phyloP scores from a whole-genome alignment of 2,888 invertebrate genomes.

The Furcula furcula region DNA sequence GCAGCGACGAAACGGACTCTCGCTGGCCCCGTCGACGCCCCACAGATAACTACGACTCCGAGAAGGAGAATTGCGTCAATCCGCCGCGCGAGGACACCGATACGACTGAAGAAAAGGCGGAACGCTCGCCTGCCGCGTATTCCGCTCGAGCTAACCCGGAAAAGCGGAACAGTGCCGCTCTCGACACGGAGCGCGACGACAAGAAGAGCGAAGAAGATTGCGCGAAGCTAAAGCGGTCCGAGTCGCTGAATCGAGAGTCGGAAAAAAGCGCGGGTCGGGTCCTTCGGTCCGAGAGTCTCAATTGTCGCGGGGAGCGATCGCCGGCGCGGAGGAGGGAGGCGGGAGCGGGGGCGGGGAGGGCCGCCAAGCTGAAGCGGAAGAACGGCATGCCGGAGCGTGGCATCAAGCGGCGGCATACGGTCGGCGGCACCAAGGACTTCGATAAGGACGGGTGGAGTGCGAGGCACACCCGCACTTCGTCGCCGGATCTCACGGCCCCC shows the following conservation, averaged over 20 bases:
- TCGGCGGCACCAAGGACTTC: conserved; percentile 95
- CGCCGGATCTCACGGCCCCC: conserved; percentile 80
- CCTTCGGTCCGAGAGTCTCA: conserved; percentile 19
- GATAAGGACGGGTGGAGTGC: conserved; percentile 83
- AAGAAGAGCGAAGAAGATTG: conserved; percentile 39
- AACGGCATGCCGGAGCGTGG: conserved; percentile 89
- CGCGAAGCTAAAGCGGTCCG: conserved; percentile 78
- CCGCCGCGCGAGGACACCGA: conserved; percentile 14
- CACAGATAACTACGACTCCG: conserved; percentile 60
- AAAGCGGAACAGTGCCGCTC: conserved; percentile 49
- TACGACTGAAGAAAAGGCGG: conserved; percentile 80
- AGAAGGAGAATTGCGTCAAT: conserved; percentile 62
- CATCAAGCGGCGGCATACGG: conserved; percentile 88
- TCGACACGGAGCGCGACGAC: conserved; percentile 31
- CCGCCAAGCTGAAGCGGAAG: conserved; percentile 85
- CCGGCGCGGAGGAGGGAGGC: conserved; percentile 39
- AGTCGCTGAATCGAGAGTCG: conserved; percentile 83
- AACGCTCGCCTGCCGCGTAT: conserved; percentile 32
- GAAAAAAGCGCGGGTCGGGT: conserved; percentile 42
- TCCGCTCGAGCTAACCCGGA: conserved; percentile 29
- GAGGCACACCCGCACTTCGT: conserved; percentile 81
- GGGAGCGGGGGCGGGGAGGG: conserved; percentile 49
- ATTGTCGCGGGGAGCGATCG: conserved; percentile 23
- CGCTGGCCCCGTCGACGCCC: conserved; percentile 36
- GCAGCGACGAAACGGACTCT: conserved; percentile 52